Conservation (phyloP, 2,888 invertebrate genomes). For the Podabrus alpinus region DNA sequence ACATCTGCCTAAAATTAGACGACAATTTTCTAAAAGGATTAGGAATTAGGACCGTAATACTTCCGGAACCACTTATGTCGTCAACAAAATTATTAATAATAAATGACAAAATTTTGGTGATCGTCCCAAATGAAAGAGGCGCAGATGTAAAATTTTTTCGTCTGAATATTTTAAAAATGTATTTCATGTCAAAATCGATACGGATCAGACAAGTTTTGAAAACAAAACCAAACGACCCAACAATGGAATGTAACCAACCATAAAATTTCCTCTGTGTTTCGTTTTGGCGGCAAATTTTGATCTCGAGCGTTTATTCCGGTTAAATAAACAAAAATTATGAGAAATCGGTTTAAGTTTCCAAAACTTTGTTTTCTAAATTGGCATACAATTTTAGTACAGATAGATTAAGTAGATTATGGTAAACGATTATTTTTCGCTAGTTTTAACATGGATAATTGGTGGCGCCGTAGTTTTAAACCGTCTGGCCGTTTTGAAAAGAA, state of each 20-base stretch:
- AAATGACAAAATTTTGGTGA: neutral
- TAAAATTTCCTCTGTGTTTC: constrained; percentile 42
- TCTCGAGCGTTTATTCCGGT: constrained; percentile 50
- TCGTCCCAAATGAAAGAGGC: neutral
- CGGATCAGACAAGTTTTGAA: constrained; percentile 33
- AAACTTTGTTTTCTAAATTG: constrained; percentile 26
- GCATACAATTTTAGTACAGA: constrained; percentile 28
- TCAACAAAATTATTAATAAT: neutral
- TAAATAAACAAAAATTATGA: constrained; percentile 46
- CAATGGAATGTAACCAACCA: constrained; percentile 44
- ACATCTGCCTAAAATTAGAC: neutral
- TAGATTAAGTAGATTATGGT: constrained; percentile 48
- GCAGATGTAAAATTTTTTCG: constrained; percentile 23
- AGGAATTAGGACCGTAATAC: neutral
- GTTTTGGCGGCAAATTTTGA: constrained; percentile 43
- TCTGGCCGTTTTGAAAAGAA: constrained; percentile 12
- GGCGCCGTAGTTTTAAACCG: constrained; percentile 42
- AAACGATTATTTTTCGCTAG: constrained; percentile 46
- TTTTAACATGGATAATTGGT: constrained; percentile 40
- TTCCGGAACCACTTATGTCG: constrained; percentile 14
- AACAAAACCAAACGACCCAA: constrained; percentile 39
- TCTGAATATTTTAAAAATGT: constrained; percentile 21
- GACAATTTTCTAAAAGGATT: constrained; percentile 3
- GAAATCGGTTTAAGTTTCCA: constrained; percentile 24
- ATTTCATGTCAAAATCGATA: constrained; percentile 35